Conservation (phyloP, 2,797 vertebrate genomes). For the Hypotaenidia okinawae region DNA sequence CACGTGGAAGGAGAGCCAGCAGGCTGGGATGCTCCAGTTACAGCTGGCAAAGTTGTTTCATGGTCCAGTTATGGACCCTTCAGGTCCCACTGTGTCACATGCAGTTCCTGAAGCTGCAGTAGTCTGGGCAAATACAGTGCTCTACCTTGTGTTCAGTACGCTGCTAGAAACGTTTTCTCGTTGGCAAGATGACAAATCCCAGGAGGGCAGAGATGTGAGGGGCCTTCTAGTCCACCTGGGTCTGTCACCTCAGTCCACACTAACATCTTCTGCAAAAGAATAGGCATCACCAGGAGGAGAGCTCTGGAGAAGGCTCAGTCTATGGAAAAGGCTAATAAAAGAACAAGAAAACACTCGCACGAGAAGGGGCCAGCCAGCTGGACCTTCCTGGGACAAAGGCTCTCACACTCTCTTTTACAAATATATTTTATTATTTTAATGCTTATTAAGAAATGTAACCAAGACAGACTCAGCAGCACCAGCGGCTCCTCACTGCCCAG, state of each 20-base stretch:
- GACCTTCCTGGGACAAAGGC: slow-evolving; percentile 32
- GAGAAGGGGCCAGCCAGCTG: background rate
- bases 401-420: slow-evolving; percentile 56
- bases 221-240: background rate
- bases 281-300: background rate
- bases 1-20: background rate
- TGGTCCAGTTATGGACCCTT: background rate
- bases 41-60: background rate
- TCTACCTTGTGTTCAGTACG: background rate
- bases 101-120: background rate
- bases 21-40: background rate
- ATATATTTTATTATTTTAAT: slow-evolving; percentile 74
- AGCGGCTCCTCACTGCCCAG: slow-evolving; percentile 65
- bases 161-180: background rate
- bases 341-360: background rate
- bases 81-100: background rate
- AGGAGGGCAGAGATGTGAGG: background rate
- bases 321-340: background rate
- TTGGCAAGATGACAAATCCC: background rate
- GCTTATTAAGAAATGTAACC: slow-evolving; percentile 72
- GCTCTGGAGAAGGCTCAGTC: background rate
- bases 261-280: background rate
- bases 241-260: background rate
- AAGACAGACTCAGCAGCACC: slow-evolving; percentile 71
- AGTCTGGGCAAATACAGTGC: background rate